Base-by-base conservation (phyloP, 2,797 vertebrate species). In the Lacerta agilis region DNA sequence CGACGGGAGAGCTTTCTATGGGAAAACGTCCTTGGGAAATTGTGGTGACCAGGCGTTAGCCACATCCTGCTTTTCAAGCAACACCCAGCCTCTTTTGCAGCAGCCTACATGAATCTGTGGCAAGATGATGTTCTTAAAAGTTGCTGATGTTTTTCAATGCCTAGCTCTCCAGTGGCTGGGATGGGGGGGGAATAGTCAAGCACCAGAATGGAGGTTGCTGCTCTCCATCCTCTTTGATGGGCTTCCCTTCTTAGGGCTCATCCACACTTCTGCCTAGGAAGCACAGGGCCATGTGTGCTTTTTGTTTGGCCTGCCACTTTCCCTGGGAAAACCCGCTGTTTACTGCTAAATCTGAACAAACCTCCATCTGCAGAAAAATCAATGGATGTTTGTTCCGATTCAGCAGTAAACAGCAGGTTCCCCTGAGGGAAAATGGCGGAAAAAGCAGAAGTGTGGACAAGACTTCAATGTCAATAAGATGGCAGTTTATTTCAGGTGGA, bases 161-260 rank as follows among this genome's bases (percentile, higher is more conserved):
- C 33, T 18, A 36, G 18, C 33, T 33, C 23, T 1, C 0, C 0
- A 0, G 36, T 78, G 49, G 67, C 49, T 55, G 49, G 49, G 49
- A 15, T 55, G 83, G 67, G 78, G n/a, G 81, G 41, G 27, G 15
- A 15, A 43, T 0, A 0, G n/a, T 64, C 1, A 15, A 0, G 2
- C 0, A 0, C 2, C 0, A 79, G 10, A 71, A 33, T 71, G 61
- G 89, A 66, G 20, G 25, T 13, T 13, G 43, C 4, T 18, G 79
- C 64, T 11, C 0, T 81, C 61, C 3, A 55, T 83, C 79, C 66
- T 87, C 1, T 0, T 5, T 76, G 5, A 58, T 67, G 0, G 5
- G 6, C 58, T 66, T 9, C 38, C 61, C 17, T 75, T 41, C 4
- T 15, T 55, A 55, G 4, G 49, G 49, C 49, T 55, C 49, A 55